Percentiles rank a stretch among this genome's conserved stretches.
Conservation (phyloP, 2,113 vertebrate species). For the Prochilodus magdalenae region DNA sequence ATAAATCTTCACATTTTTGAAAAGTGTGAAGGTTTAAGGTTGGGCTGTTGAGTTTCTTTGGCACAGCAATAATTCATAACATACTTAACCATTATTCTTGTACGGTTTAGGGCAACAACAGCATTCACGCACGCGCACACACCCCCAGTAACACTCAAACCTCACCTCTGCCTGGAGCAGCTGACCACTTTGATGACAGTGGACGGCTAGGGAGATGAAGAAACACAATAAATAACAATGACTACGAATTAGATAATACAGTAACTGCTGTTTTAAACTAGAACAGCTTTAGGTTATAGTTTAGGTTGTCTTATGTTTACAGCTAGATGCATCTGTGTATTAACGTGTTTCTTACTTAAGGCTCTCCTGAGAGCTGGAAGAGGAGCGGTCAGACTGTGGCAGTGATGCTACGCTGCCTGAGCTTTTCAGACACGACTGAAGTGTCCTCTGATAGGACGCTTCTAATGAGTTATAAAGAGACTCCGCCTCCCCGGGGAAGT, state of each 20-base stretch:
- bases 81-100: background rate
- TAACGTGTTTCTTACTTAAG: constrained; percentile 85
- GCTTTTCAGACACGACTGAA: constrained; percentile 90
- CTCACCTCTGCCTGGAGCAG: constrained; percentile 90
- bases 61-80: no score
- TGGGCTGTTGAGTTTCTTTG: no score
- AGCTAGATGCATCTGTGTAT: background rate
- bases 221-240: constrained; percentile 11
- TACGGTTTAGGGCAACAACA: no score
- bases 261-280: background rate
- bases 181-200: constrained; percentile 91
- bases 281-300: background rate
- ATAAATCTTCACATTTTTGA: no score
- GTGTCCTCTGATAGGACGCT: constrained; percentile 90
- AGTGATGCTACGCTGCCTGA: constrained; percentile 94
- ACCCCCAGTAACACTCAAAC: constrained; percentile 54
- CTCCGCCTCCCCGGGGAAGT: constrained; percentile 90
- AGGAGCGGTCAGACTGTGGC: constrained; percentile 97
- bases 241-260: no score
- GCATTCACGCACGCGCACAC: no score
- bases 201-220: constrained; percentile 81
- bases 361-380: constrained; percentile 97
- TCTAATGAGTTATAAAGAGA: constrained; percentile 92
- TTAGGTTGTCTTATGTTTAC: background rate
- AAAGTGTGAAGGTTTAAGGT: no score